Conservation (phyloP, 2,113 vertebrate genomes). For the Cinclus mexicanus region DNA sequence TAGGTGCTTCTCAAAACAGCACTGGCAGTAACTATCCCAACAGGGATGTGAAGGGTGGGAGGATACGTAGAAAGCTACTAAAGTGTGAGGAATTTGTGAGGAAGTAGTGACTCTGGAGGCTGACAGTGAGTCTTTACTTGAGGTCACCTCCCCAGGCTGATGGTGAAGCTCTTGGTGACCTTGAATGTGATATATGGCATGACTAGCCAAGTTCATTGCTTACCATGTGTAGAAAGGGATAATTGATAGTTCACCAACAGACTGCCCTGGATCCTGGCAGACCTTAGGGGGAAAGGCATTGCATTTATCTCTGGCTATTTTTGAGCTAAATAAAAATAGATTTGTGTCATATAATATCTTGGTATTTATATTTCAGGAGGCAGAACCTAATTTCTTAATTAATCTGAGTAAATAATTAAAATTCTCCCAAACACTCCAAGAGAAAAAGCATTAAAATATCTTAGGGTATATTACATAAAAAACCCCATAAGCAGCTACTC, state of each 20-base stretch:
- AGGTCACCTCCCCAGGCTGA: not conserved
- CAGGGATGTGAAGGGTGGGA: not conserved
- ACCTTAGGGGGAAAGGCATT: not conserved
- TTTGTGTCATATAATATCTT: not conserved
- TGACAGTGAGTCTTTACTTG: not conserved
- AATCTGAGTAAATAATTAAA: constrained; percentile 50
- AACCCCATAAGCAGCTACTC: not conserved
- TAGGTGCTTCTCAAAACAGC: not conserved
- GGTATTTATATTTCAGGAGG: not conserved
- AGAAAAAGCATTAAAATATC: not conserved
- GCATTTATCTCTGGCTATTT: not conserved
- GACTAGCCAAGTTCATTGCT: not conserved
- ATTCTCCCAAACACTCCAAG: not conserved
- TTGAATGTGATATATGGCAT: not conserved
- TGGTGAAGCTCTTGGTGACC: not conserved
- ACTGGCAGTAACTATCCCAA: not conserved
- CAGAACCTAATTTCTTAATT: constrained; percentile 29
- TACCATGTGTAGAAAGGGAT: not conserved
- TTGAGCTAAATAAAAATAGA: not conserved
- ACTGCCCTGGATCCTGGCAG: not conserved
- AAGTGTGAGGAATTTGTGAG: not conserved
- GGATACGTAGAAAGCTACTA: not conserved
- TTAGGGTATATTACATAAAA: not conserved
- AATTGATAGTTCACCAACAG: not conserved
- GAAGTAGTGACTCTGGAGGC: not conserved